A percentile compares a stretch with the other conserved stretches of the same genome.
phyloP scores from a whole-genome alignment of 2,797 vertebrate species.

The Momotus momota region DNA sequence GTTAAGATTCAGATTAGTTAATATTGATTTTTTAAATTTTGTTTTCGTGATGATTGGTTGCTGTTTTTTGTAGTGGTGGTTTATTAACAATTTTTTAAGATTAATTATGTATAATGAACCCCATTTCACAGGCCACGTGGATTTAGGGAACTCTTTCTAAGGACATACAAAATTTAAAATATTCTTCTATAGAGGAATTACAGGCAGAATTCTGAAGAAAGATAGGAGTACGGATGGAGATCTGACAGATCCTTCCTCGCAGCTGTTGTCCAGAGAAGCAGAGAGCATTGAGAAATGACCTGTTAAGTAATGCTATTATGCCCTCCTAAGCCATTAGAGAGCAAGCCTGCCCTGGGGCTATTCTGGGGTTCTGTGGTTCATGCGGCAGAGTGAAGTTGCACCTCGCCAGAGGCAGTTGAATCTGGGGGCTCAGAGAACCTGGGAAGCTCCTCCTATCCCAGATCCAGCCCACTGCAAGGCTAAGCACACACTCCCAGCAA shows the following conservation, averaged over 20 bases:
- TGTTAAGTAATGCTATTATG: background rate
- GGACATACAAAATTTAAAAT: background rate
- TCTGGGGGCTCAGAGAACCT: background rate
- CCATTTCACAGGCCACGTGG: background rate
- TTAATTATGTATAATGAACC: background rate
- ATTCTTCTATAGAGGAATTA: background rate
- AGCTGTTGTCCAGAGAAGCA: background rate
- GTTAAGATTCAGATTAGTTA: background rate
- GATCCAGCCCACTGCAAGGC: background rate
- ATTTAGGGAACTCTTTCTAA: background rate
- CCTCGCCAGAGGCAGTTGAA: background rate
- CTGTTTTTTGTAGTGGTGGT: background rate
- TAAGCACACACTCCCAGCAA: background rate
- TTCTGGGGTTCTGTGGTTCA: background rate
- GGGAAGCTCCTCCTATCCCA: background rate
- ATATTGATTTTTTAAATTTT: background rate
- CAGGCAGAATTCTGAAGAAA: background rate
- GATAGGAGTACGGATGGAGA: rapidly evolving
- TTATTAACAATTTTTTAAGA: background rate
- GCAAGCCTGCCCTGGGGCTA: background rate
- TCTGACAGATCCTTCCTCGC: background rate
- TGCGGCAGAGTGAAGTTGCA: background rate
- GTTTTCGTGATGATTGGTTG: background rate
- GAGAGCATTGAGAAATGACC: background rate
- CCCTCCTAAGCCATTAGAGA: background rate